Evolutionary conservation across 1,140 invertebrate genomes (phyloP), one percentile per base, ranked within the genome.

Genomic region (Hypothenemus hampei): DNA sequence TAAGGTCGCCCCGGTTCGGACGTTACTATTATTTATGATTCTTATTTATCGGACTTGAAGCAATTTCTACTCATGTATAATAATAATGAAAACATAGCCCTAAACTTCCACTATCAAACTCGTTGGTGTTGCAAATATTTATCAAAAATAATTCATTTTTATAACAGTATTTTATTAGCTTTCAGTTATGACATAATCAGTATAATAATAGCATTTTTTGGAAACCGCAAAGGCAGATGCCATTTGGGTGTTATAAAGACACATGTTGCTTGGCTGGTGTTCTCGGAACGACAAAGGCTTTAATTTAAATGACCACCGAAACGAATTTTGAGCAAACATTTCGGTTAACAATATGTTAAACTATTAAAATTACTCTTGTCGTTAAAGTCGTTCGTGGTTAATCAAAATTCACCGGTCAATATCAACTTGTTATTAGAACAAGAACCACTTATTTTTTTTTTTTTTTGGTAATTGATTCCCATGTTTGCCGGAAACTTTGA

Each of bases 11-110:
- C 40, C 50, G 29, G 39, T 53, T 53, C 26, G 16, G 50, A 53
- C 50, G 36, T 53, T 53, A 44, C 29, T 20, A 36, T 53, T 53
- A 53, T 53, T 53, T 53, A 53, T 44, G 50, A 29, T 2, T 19
- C 29, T 53, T 35, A 53, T 53, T 53, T 53, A 53, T 50, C 40
- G 18, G 40, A 43, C 40, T 43, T 43, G 18, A 7, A 37, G 16
- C 10, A 16, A 37, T 37, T 37, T 37, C 15, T 16, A 15, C 35
- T 37, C 35, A 37, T 37, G n/a, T n/a, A n/a, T n/a, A n/a, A n/a
- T n/a, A n/a, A n/a, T 37, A 37, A n/a, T 16, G 26, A 31, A 13
- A 11, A 13, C 13, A 31, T 31, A 31, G 26, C 10, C 8, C 10
- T 11, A 31, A 31, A 31, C 13, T n/a, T n/a, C n/a, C n/a, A n/a